Evolutionary conservation across 2,888 invertebrate species (phyloP), one percentile per base, ranked within the genome.

Genomic region (Conus canariensis): DNA sequence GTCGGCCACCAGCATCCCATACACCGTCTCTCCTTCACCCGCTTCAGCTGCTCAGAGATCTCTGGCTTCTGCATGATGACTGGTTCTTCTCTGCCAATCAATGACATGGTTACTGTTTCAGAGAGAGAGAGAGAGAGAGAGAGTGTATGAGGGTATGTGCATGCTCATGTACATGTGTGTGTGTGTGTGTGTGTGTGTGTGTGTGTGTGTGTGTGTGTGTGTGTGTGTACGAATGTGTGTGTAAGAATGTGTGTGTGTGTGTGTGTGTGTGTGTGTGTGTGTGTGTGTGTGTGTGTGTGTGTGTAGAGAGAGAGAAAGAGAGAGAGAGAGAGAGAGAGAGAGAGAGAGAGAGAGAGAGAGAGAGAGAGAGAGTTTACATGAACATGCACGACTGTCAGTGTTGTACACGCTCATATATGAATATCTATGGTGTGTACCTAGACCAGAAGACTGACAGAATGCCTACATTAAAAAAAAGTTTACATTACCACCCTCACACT

Each of bases 1-100:
- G 92, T 95, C 95, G 56, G 94, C 95, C 7, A 94, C 92, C 87
- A 94, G 91, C 93, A 95, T 91, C 0, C 95, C 95, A 94, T 94
- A 95, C 59, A 95, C 59, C n/a, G 95, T 93, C 85, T 94, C 86
- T 92, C 92, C 88, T 94, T 94, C 14, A 94, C 92, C 88, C 91
- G 92, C 85, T 92, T 91, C 88, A 94, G 64, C 80, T 91, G 89
- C 4, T 91, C 91, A 10, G 94, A 92, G 91, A 94, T 80, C 16
- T 82, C 88, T 59, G 91, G 91, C 56, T 91, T 92, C 30, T 90
- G 56, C 92, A 92, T 92, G 59, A 89, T 83, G 16, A 70, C 86
- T 80, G 88, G 56, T 45, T 77, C 60, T 86, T 89, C 74, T 45
- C 92, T 92, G 88, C 6, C 7, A 25, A 86, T 64, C n/a, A 3